Percentiles rank a stretch among this genome's conserved stretches.
Evolutionary conservation across 30 jellyfish, hydroid and myxozoan species (phyloP).

Genomic region (Phacellophora camtschatica): DNA sequence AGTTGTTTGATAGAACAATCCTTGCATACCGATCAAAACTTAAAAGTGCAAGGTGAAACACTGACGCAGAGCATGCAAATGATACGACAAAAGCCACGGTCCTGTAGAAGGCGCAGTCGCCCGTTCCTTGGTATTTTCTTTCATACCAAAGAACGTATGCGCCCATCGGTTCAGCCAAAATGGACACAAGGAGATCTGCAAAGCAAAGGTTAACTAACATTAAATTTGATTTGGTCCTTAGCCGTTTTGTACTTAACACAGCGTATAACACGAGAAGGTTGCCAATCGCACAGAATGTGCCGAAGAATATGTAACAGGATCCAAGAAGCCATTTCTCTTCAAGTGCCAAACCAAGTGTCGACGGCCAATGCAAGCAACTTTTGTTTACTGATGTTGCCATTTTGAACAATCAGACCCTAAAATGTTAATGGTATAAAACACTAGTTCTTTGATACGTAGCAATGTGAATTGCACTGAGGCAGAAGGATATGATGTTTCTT

Average conservation of each 20-base stretch:
- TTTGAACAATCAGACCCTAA: too few relatives aligned
- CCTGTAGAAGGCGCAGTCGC: conserved; percentile 6
- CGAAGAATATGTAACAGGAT: conserved; percentile 1
- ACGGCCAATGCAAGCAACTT: conserved; percentile 46
- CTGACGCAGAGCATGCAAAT: conserved; percentile 39
- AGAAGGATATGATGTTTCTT: too few relatives aligned
- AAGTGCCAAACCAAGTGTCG: not conserved
- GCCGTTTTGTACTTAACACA: not conserved
- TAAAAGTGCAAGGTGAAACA: not conserved
- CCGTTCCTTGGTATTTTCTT: not conserved
- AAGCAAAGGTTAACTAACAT: conserved; percentile 16
- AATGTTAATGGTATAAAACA: too few relatives aligned
- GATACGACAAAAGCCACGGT: conserved; percentile 6
- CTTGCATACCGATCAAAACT: conserved; percentile 34
- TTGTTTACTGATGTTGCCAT: too few relatives aligned
- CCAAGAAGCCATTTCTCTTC: conserved; percentile 28
- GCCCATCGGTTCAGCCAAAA: conserved; percentile 29
- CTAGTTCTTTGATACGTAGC: too few relatives aligned
- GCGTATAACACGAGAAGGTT: not conserved
- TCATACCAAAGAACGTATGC: conserved; percentile 34
- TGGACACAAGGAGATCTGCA: conserved; percentile 31
- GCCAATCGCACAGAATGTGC: conserved; percentile 10
- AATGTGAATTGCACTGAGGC: too few relatives aligned
- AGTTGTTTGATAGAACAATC: conserved; percentile 10
- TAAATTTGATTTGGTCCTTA: conserved; percentile 22